phyloP scores from a whole-genome alignment of 2,113 vertebrate genomes.

The Cynopterus brachyotis region DNA sequence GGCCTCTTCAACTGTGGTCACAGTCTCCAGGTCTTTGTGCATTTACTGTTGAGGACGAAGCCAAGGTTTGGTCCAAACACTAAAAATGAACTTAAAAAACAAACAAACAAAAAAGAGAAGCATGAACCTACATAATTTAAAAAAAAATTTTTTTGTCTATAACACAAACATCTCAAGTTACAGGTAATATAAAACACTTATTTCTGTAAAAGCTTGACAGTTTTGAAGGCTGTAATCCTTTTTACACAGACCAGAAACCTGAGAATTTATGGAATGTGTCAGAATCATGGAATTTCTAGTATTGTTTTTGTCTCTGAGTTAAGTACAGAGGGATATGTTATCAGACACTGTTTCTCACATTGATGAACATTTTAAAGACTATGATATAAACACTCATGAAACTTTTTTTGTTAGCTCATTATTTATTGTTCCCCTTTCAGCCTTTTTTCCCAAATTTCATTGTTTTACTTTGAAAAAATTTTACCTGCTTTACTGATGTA shows the following conservation, averaged over 20 bases:
- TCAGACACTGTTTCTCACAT: background rate
- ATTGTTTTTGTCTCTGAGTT: background rate
- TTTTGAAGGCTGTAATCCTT: background rate
- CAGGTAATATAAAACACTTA: background rate
- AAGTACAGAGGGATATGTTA: background rate
- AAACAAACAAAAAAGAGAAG: background rate
- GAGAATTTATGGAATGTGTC: background rate
- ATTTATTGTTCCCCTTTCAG: background rate
- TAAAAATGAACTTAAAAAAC: background rate
- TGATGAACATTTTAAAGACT: background rate
- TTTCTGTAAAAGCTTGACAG: background rate
- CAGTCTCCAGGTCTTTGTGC: background rate
- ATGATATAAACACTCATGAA: background rate
- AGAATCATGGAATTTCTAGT: background rate
- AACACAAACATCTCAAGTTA: background rate
- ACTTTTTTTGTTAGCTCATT: background rate
- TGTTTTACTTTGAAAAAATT: background rate
- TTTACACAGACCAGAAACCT: background rate
- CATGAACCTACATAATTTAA: background rate
- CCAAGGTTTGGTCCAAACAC: background rate
- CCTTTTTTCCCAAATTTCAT: background rate
- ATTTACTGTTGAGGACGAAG: background rate
- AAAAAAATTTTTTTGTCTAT: background rate
- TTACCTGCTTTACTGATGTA: background rate
- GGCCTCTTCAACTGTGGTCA: accelerated